Percentiles rank a stretch among this genome's conserved stretches.
Evolutionary conservation across 2,888 invertebrate genomes (phyloP).

Genomic region (Minunthozetes semirufus): DNA sequence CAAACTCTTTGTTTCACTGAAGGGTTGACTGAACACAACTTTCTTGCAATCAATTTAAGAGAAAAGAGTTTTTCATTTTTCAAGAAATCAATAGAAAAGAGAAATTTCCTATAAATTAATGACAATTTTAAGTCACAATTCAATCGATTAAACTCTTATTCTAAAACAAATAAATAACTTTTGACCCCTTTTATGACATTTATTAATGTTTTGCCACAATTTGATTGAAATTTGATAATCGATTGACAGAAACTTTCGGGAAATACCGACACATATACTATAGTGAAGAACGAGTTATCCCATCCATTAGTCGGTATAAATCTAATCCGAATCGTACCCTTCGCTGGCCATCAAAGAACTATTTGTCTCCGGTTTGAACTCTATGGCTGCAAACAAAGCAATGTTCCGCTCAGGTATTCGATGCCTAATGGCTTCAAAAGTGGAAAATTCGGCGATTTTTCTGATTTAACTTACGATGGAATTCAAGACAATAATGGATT

Average conservation of each 20-base stretch:
- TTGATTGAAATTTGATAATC: no score
- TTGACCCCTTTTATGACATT: no score
- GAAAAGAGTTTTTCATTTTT: no score
- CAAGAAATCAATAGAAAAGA: no score
- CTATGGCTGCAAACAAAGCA: slow-evolving; percentile 77
- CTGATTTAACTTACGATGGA: slow-evolving; percentile 78
- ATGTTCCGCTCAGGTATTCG: slow-evolving; percentile 71
- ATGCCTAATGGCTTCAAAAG: slow-evolving; percentile 81
- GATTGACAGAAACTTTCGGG: slow-evolving; percentile 55
- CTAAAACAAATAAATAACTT: no score
- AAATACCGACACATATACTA: slow-evolving; percentile 78
- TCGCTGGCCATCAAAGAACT: slow-evolving; percentile 71
- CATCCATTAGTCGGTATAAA: slow-evolving; percentile 74
- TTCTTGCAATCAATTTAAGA: no score
- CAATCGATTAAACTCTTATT: no score
- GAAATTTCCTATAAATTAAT: no score
- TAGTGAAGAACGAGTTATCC: slow-evolving; percentile 66
- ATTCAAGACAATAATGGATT: slow-evolving; percentile 64
- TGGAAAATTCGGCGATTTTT: slow-evolving; percentile 70
- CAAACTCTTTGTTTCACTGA: no score
- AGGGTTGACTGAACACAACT: no score
- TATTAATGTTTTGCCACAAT: no score
- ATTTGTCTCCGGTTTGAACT: slow-evolving; percentile 87
- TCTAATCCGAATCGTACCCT: slow-evolving; percentile 74
- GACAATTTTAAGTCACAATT: no score